Evolutionary conservation across 2,113 vertebrate species (phyloP).

Genomic region (Myotis brandtii): DNA sequence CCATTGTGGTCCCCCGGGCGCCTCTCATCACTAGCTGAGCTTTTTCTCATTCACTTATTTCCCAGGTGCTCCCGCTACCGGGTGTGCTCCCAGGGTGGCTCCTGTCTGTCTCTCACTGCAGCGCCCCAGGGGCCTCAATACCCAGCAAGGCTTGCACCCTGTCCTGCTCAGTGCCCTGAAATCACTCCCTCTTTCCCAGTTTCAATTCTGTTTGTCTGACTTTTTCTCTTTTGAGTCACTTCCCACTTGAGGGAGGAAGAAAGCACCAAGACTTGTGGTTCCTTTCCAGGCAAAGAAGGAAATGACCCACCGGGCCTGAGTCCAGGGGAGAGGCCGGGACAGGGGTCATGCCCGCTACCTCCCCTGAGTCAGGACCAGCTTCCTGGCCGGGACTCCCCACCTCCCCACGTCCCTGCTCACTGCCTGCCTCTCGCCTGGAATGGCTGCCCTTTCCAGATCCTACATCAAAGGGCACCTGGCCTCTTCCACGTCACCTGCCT

Average conservation of each 20-base stretch:
- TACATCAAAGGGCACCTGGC: neutral
- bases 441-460: neutral
- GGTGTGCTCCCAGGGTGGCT: rapidly evolving
- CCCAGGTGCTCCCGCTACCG: neutral
- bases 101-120: neutral
- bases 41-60: neutral
- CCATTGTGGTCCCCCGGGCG: too few relatives aligned
- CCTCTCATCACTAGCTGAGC: neutral
- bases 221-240: conserved; percentile 33
- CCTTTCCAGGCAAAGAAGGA: conserved; percentile 56
- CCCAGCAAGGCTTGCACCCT: too few relatives aligned
- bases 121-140: neutral
- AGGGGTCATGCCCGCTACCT: neutral
- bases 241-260: conserved; percentile 41
- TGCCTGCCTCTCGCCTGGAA: neutral
- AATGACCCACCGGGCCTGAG: neutral
- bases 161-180: neutral
- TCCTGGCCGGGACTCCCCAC: neutral
- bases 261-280: conserved; percentile 16
- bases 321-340: neutral
- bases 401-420: neutral
- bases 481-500: neutral
- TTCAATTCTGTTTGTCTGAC: conserved; percentile 49
- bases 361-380: conserved; percentile 1
- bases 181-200: neutral